Base-by-base conservation (phyloP, 2,113 vertebrate species). In the Gambusia holbrooki region DNA sequence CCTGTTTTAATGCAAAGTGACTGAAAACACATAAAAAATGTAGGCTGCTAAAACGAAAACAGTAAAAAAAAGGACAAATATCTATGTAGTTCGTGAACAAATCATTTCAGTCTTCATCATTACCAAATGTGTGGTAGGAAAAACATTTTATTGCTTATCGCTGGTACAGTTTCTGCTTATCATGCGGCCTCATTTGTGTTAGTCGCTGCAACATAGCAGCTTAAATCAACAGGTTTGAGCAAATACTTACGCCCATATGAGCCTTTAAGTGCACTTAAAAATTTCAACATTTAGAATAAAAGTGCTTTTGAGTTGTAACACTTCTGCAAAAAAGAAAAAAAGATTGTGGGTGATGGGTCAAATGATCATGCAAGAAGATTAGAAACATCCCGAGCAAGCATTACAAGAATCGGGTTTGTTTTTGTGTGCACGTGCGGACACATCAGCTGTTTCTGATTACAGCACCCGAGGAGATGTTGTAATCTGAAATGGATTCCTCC, bases 381-480 rank as follows among this genome's bases (percentile, higher is more conserved):
- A 40, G 37, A 69, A 5, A 29, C 6, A 35, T 58, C 27, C 25
- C 28, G 29, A 73, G 66, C 76, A 69, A 30, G 5, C 48, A 10
- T 60, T 17, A 70, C 1, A 12, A 64, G 28, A 28, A 25, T 30
- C 63, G 33, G 60, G 61, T 79, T 82, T 72, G 60, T 67, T 72
- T 77, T 72, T 62, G 51, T 74, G 35, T 67, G 81, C 30, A 74
- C 6, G 13, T 86, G 67, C 62, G 28, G 28, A 28, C 32, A 48
- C 61, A 83, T 76, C 63, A 79, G 77, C 30, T 77, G 69, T 80
- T 83, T 72, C 48, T 73, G 71, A 76, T 86, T 75, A 83, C 60
- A 22, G 62, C 70, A 27, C 72, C 64, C 64, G 25, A 54, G 70
- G 71, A 84, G 79, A 71, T 60, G 37, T 42, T 62, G 69, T 73